Conservation (phyloP, 1,140 invertebrate species). For the Drosophila parabipectinata region DNA sequence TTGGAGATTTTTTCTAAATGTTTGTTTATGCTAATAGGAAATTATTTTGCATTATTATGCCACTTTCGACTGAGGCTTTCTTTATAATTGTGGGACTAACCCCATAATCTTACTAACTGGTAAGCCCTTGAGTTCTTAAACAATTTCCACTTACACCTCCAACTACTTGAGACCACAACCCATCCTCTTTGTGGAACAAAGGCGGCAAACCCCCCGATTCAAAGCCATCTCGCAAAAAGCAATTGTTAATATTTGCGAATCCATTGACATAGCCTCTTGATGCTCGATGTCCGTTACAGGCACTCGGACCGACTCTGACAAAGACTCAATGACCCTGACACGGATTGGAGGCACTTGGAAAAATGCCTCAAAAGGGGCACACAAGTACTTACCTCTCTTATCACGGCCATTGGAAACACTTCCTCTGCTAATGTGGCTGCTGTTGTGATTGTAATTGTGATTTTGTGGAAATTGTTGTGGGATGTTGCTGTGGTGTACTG, state of each 20-base stretch:
- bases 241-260: constrained; percentile 68
- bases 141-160: neutral
- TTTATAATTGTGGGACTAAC: neutral
- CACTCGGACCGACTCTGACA: constrained; percentile 4
- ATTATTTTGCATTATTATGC: neutral
- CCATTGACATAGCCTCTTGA: constrained; percentile 61
- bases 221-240: constrained; percentile 56
- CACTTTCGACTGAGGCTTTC: neutral
- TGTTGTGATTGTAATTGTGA: neutral
- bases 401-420: constrained; percentile 59
- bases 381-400: constrained; percentile 69
- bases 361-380: constrained; percentile 22
- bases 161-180: neutral
- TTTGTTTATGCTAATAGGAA: neutral
- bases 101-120: neutral
- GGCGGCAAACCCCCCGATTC: constrained; percentile 5
- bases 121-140: neutral
- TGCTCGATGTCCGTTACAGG: constrained; percentile 21
- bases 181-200: constrained; percentile 2
- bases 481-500: constrained; percentile 16
- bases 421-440: constrained; percentile 19
- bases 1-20: neutral
- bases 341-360: constrained; percentile 46
- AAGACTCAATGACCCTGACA: constrained; percentile 56
- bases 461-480: constrained; percentile 28